Evolutionary conservation across 1,140 invertebrate species (phyloP).

Genomic region (Drosophila sp.): DNA sequence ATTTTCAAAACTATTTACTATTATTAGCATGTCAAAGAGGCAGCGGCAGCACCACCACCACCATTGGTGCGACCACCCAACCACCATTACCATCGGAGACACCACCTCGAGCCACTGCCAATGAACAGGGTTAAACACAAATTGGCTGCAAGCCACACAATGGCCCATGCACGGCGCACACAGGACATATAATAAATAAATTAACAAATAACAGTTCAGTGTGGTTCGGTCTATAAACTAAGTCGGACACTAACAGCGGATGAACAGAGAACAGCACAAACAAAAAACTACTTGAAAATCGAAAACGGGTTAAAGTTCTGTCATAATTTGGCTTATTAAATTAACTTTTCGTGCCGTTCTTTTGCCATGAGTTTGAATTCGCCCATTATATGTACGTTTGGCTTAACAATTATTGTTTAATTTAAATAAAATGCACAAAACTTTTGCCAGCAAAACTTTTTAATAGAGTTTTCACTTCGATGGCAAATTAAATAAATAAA

Average conservation of each 20-base stretch:
- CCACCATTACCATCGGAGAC: background rate
- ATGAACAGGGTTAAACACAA: constrained; percentile 10
- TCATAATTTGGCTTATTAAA: constrained; percentile 53
- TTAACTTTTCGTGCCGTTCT: constrained; percentile 51
- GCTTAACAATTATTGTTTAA: constrained; percentile 49
- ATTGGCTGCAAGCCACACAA: constrained; percentile 28
- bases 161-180: constrained; percentile 17
- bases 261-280: constrained; percentile 27
- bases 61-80: background rate
- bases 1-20: constrained; percentile 60
- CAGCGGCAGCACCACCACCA: constrained; percentile 7
- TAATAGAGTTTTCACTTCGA: constrained; percentile 54
- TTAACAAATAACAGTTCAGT: constrained; percentile 59
- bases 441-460: constrained; percentile 50
- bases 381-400: constrained; percentile 62
- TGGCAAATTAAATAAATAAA: constrained; percentile 64
- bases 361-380: constrained; percentile 31
- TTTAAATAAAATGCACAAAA: constrained; percentile 41
- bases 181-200: constrained; percentile 64
- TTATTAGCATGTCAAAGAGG: constrained; percentile 39
- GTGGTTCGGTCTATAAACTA: constrained; percentile 58
- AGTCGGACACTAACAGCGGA: constrained; percentile 35
- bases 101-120: background rate
- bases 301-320: constrained; percentile 29
- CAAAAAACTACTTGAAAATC: constrained; percentile 27